phyloP scores from a whole-genome alignment of 1,140 invertebrate genomes.

The Pogonomyrmex californicus region DNA sequence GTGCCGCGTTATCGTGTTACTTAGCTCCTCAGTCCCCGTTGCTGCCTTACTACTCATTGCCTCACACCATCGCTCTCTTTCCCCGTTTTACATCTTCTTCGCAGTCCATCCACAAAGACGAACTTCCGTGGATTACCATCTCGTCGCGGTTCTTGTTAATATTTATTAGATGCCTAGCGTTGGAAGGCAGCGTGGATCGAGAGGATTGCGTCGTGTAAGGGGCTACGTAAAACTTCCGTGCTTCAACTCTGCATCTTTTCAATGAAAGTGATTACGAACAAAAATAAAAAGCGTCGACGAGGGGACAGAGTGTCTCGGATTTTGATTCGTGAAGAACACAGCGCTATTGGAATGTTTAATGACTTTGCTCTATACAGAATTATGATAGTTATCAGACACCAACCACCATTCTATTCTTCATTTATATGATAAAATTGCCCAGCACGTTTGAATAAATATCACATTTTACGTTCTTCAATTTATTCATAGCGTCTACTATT shows the following conservation, averaged over 20 bases:
- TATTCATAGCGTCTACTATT: background rate
- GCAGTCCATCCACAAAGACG: slow-evolving; percentile 74
- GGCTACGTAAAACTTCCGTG: slow-evolving; percentile 74
- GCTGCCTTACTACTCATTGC: slow-evolving; percentile 63
- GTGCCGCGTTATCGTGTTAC: slow-evolving; percentile 54
- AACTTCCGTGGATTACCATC: slow-evolving; percentile 83
- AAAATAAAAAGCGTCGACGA: slow-evolving; percentile 54
- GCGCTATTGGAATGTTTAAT: slow-evolving; percentile 53
- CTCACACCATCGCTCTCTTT: slow-evolving; percentile 55
- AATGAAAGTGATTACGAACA: slow-evolving; percentile 73
- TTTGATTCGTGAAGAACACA: slow-evolving; percentile 17
- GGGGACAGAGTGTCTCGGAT: slow-evolving; percentile 41
- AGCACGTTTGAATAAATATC: background rate
- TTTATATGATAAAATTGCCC: background rate
- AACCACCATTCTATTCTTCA: background rate
- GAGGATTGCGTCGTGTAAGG: slow-evolving; percentile 67
- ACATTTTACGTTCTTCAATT: background rate
- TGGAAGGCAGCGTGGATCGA: slow-evolving; percentile 68
- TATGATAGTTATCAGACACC: background rate
- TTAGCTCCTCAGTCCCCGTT: slow-evolving; percentile 50
- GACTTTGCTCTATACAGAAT: slow-evolving; percentile 29
- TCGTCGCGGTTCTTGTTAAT: slow-evolving; percentile 82
- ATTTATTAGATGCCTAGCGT: slow-evolving; percentile 81
- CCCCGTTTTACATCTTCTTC: slow-evolving; percentile 70
- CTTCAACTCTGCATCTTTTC: slow-evolving; percentile 76